Conservation (phyloP, 2,888 invertebrate species). For the Apomyelois bistriatella region DNA sequence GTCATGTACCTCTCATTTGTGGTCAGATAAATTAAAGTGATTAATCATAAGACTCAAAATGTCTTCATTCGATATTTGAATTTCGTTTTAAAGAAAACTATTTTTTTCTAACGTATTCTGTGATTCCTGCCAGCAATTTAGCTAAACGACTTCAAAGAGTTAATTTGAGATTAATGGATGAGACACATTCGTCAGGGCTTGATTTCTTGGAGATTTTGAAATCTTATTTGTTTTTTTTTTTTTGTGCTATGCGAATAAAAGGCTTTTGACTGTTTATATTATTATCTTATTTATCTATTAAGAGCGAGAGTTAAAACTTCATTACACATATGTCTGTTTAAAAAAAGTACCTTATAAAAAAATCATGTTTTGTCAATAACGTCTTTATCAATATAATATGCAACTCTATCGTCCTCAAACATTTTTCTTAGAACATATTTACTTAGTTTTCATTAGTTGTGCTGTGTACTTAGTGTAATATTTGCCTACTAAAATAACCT, state of each 20-base stretch:
- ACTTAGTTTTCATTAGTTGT: constrained; percentile 74
- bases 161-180: constrained; percentile 43
- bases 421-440: constrained; percentile 67
- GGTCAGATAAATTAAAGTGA: constrained; percentile 35
- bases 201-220: constrained; percentile 23
- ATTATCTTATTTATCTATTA: too few relatives aligned
- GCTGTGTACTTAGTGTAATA: constrained; percentile 75
- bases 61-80: constrained; percentile 23
- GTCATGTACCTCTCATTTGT: constrained; percentile 19
- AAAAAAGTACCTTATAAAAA: too few relatives aligned
- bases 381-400: constrained; percentile 29
- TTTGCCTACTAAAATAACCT: constrained; percentile 56
- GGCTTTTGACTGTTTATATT: too few relatives aligned
- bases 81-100: constrained; percentile 23
- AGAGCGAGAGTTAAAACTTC: too few relatives aligned
- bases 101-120: not conserved
- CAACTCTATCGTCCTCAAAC: constrained; percentile 42
- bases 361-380: too few relatives aligned
- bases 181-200: constrained; percentile 35
- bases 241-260: not conserved
- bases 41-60: constrained; percentile 37
- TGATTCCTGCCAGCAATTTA: constrained; percentile 16
- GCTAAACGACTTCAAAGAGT: constrained; percentile 51
- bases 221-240: constrained; percentile 7
- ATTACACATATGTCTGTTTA: too few relatives aligned